These are phyloP conservation scores for Sebastes diaconus DNA, from an alignment of 2,797 vertebrate genomes.

Conservation along the genomic window DNA sequence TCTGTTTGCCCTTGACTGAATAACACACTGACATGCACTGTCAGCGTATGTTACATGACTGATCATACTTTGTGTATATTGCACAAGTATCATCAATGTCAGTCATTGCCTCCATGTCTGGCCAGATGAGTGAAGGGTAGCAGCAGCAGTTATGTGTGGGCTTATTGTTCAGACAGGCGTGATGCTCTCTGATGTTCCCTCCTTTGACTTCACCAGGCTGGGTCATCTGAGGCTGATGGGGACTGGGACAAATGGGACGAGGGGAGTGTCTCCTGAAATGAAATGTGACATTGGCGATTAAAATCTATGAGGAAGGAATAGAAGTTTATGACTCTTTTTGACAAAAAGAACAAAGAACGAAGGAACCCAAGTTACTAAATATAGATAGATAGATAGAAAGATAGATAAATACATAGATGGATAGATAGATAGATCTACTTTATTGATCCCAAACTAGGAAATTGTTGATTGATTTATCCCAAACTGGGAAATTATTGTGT, in stretches of 20 bases:
- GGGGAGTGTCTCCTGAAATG: background rate
- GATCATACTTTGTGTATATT: constrained; percentile 3
- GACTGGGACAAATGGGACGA: background rate
- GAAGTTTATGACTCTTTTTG: background rate
- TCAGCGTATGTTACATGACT: background rate
- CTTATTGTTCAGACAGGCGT: constrained; percentile 46
- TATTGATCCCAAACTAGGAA: too few relatives aligned
- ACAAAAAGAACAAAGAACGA: background rate
- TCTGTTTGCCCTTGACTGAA: constrained; percentile 18
- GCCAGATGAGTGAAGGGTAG: constrained; percentile 26
- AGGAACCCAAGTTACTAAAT: background rate
- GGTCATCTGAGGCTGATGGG: constrained; percentile 4
- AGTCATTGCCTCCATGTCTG: constrained; percentile 15
- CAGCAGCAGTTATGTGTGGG: constrained; percentile 24
- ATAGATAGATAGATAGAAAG: too few relatives aligned
- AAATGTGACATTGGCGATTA: background rate
- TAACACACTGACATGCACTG: background rate
- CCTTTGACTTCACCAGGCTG: background rate
- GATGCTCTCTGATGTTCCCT: constrained; percentile 30
- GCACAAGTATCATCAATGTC: constrained; percentile 17
- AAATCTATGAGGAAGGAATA: background rate
- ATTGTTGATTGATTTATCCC: too few relatives aligned
- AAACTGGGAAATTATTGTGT: too few relatives aligned
- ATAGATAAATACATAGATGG: too few relatives aligned
- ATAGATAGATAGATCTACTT: too few relatives aligned